Conservation (phyloP, 2,888 invertebrate species). For the Cyclophora punctaria region DNA sequence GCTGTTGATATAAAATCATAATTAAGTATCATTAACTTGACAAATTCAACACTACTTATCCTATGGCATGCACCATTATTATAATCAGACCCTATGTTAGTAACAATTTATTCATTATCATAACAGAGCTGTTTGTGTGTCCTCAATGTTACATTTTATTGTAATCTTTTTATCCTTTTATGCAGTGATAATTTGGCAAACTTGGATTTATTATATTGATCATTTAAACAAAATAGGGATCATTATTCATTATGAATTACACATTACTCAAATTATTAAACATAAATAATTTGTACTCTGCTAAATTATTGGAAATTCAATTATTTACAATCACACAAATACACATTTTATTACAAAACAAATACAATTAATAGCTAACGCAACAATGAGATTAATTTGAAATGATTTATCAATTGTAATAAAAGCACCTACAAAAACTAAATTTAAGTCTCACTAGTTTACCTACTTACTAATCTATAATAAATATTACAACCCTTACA, state of each 20-base stretch:
- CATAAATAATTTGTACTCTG: conserved; percentile 70
- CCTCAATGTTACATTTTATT: neutral
- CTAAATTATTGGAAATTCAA: conserved; percentile 63
- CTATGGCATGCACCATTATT: conserved; percentile 67
- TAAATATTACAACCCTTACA: conserved; percentile 52
- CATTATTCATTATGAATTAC: conserved; percentile 34
- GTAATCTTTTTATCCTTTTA: conserved; percentile 4
- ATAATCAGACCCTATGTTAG: conserved; percentile 51
- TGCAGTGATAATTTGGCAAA: conserved; percentile 20
- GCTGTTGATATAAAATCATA: too few species aligned
- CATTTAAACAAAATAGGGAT: conserved; percentile 12
- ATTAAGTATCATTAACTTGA: neutral
- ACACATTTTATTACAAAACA: conserved; percentile 36
- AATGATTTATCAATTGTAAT: conserved; percentile 27
- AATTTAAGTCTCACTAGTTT: conserved; percentile 56
- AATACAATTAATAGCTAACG: conserved; percentile 34
- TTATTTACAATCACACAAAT: conserved; percentile 56
- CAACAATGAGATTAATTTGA: conserved; percentile 37
- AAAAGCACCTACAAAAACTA: conserved; percentile 49
- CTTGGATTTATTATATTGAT: conserved; percentile 12
- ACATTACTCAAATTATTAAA: conserved; percentile 41
- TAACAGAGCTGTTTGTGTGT: conserved; percentile 7
- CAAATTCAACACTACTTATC: conserved; percentile 52
- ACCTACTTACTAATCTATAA: conserved; percentile 33
- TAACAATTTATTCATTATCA: conserved; percentile 14